Conservation (phyloP, 2,797 vertebrate genomes). For the Perodicticus potto region DNA sequence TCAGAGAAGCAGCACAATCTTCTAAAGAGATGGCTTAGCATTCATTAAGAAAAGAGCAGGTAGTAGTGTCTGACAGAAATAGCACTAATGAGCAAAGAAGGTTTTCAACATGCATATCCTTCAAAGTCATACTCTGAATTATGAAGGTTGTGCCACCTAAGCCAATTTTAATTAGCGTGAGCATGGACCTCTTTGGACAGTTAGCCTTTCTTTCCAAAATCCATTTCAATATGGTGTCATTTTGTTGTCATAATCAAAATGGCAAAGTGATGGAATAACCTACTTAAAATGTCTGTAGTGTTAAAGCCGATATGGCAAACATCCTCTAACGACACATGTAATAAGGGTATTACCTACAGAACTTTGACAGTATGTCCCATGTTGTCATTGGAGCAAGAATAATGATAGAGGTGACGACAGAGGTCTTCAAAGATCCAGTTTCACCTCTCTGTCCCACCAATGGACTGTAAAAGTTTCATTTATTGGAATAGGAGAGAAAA, state of each 20-base stretch:
- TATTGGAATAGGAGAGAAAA: conserved; percentile 68
- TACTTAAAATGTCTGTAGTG: conserved; percentile 90
- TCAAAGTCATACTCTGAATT: conserved; percentile 89
- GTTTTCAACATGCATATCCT: conserved; percentile 89
- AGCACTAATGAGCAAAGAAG: conserved; percentile 92
- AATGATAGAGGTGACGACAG: conserved; percentile 90
- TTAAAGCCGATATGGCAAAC: conserved; percentile 88
- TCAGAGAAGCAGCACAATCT: conserved; percentile 86
- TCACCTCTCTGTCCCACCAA: conserved; percentile 90
- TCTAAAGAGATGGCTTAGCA: conserved; percentile 90
- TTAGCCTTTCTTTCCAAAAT: conserved; percentile 93
- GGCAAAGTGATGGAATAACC: conserved; percentile 92
- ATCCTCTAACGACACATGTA: conserved; percentile 88
- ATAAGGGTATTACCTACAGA: conserved; percentile 91
- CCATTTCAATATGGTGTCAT: conserved; percentile 92
- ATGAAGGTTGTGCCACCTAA: conserved; percentile 91
- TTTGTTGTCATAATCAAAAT: conserved; percentile 94
- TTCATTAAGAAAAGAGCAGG: conserved; percentile 92
- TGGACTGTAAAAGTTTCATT: conserved; percentile 87
- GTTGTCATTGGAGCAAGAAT: conserved; percentile 90
- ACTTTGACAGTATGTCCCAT: conserved; percentile 89
- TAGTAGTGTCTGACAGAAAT: conserved; percentile 90
- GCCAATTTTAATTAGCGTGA: conserved; percentile 93
- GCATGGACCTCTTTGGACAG: conserved; percentile 91
- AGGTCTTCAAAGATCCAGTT: conserved; percentile 90